Percentiles rank a stretch among this genome's conserved stretches.
Evolutionary conservation across 2,888 invertebrate species (phyloP).

Genomic region (Conchocele bisecta): DNA sequence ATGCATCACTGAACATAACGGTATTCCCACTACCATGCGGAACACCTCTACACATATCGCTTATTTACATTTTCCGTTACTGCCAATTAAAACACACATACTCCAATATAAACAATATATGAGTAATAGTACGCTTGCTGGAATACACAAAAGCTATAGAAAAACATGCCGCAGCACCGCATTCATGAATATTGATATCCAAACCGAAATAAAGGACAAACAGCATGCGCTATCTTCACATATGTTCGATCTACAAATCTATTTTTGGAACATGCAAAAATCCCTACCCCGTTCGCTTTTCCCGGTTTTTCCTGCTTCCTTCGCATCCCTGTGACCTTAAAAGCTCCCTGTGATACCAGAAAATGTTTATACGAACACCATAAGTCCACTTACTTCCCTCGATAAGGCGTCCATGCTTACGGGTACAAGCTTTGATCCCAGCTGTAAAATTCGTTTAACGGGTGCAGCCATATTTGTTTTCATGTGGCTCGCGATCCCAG

Average conservation of each 20-base stretch:
- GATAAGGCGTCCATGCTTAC: conserved; percentile 33
- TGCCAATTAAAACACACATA: too few relatives aligned
- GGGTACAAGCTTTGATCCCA: conserved; percentile 30
- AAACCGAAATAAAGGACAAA: conserved; percentile 1
- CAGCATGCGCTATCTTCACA: conserved; percentile 22
- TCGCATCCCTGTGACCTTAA: conserved; percentile 51
- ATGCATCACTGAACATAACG: too few relatives aligned
- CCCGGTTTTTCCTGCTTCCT: conserved; percentile 56
- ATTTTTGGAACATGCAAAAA: conserved; percentile 2
- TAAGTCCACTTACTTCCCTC: conserved; percentile 46
- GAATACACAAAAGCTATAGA: conserved; percentile 18
- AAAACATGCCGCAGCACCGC: conserved; percentile 19
- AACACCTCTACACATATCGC: too few relatives aligned
- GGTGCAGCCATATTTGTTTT: conserved; percentile 64
- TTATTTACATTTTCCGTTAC: too few relatives aligned
- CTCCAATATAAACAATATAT: too few relatives aligned
- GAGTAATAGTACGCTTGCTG: too few relatives aligned
- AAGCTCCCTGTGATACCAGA: conserved; percentile 54
- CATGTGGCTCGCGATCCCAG: conserved; percentile 26
- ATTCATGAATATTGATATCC: conserved; percentile 8
- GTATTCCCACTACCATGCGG: too few relatives aligned
- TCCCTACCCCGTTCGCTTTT: conserved; percentile 58
- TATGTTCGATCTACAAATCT: conserved; percentile 14
- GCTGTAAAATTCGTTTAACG: conserved; percentile 40
- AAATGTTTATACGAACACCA: conserved; percentile 37